Conservation (phyloP, 2,113 vertebrate genomes). For the Abramis brama region DNA sequence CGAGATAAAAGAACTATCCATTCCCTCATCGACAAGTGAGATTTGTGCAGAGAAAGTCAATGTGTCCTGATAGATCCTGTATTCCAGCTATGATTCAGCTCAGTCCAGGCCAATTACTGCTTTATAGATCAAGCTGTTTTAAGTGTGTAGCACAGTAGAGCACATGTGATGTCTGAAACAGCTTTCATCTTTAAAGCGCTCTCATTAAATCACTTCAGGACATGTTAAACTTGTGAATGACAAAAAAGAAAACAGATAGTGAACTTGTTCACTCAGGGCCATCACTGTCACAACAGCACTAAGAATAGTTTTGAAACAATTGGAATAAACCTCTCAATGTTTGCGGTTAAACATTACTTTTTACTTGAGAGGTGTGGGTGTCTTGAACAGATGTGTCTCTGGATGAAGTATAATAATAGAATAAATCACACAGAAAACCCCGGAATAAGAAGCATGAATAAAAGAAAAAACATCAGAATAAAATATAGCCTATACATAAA, state of each 20-base stretch:
- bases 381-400: conserved; percentile 30
- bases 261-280: not conserved
- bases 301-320: conserved; percentile 5
- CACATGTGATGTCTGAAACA: conserved; percentile 3
- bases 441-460: conserved; percentile 7
- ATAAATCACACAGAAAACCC: not conserved
- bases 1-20: conserved; percentile 12
- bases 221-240: not conserved
- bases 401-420: not conserved
- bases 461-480: not conserved
- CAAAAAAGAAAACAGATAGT: not conserved
- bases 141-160: not conserved
- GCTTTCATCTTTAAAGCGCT: conserved; percentile 25
- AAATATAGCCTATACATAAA: not conserved
- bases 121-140: conserved; percentile 36
- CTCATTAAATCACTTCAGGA: not conserved
- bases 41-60: conserved; percentile 36
- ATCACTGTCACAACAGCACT: conserved; percentile 9
- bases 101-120: conserved; percentile 31
- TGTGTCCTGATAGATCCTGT: conserved; percentile 33
- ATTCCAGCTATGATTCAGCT: conserved; percentile 22
- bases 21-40: conserved; percentile 35
- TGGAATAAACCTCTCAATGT: conserved; percentile 32
- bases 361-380: conserved; percentile 35
- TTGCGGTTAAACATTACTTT: conserved; percentile 35